A percentile compares a stretch with the other conserved stretches of the same genome.
Evolutionary conservation across 2,888 invertebrate species (phyloP).

Genomic region (Tipula helvola): DNA sequence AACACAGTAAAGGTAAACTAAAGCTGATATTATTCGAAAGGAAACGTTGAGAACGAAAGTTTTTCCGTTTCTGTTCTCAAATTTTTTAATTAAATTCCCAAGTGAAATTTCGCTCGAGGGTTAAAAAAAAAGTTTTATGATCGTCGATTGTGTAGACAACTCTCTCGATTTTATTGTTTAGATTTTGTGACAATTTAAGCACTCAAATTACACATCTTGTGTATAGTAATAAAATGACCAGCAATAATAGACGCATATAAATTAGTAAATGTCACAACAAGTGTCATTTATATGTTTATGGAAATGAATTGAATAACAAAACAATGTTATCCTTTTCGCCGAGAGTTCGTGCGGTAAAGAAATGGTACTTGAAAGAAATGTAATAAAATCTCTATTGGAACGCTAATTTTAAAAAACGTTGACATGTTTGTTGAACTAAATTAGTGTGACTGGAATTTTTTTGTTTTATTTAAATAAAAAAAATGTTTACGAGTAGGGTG

Average conservation of each 20-base stretch:
- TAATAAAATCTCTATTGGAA: background rate
- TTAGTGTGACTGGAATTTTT: background rate
- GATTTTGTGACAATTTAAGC: no score
- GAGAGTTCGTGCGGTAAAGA: background rate
- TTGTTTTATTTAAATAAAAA: background rate
- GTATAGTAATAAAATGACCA: background rate
- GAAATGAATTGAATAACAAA: background rate
- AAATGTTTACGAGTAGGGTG: background rate
- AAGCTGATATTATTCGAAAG: no score
- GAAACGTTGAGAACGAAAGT: no score
- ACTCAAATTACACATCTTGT: no score
- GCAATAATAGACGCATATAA: background rate
- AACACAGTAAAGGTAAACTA: no score
- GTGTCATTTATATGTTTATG: background rate
- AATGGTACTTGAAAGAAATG: background rate
- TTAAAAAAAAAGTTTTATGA: no score
- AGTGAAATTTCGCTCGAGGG: no score
- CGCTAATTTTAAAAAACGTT: background rate
- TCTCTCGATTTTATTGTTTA: no score
- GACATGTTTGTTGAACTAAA: background rate
- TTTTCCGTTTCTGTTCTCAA: no score
- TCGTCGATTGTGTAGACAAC: no score
- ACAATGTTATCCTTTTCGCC: background rate
- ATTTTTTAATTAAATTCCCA: no score
- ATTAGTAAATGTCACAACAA: background rate